A percentile compares a stretch with the other conserved stretches of the same genome.
These are phyloP conservation scores for Anastatus disparis DNA, from an alignment of 1,140 invertebrate species.

Conservation along the genomic window DNA sequence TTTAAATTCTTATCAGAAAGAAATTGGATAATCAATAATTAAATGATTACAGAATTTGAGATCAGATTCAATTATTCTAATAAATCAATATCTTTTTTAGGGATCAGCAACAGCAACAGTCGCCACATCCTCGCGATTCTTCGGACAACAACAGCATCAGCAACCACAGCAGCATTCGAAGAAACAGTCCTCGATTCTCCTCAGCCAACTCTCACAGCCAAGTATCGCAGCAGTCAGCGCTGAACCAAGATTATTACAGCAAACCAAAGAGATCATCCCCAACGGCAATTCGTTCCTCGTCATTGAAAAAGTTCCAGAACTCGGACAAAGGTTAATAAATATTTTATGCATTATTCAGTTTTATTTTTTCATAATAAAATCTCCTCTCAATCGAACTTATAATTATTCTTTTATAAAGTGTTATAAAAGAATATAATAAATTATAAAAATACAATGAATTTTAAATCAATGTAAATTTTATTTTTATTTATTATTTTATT, in stretches of 20 bases:
- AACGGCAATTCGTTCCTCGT: slow-evolving; percentile 55
- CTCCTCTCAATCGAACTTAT: too few species aligned
- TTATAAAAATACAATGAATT: too few species aligned
- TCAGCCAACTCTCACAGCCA: slow-evolving; percentile 48
- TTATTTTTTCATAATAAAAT: too few species aligned
- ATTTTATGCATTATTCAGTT: too few species aligned
- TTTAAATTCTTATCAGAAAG: too few species aligned
- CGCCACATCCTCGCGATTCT: not conserved
- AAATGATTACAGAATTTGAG: too few species aligned
- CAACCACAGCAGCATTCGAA: slow-evolving; percentile 30
- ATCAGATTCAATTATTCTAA: too few species aligned
- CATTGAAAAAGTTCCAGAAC: slow-evolving; percentile 53
- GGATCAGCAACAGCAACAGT: slow-evolving; percentile 13
- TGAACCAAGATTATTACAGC: slow-evolving; percentile 34
- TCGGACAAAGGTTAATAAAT: slow-evolving; percentile 30
- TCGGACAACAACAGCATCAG: slow-evolving; percentile 14
- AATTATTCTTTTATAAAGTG: too few species aligned
- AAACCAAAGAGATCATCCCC: slow-evolving; percentile 19
- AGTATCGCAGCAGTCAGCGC: slow-evolving; percentile 33
- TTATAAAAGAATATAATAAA: too few species aligned
- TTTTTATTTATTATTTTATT: too few species aligned
- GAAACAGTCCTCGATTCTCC: slow-evolving; percentile 44
- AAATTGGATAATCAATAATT: too few species aligned
- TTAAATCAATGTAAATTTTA: too few species aligned
- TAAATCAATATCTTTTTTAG: not conserved